Evolutionary conservation across 1,140 invertebrate species (phyloP).

Genomic region (Drosophila nikananu): DNA sequence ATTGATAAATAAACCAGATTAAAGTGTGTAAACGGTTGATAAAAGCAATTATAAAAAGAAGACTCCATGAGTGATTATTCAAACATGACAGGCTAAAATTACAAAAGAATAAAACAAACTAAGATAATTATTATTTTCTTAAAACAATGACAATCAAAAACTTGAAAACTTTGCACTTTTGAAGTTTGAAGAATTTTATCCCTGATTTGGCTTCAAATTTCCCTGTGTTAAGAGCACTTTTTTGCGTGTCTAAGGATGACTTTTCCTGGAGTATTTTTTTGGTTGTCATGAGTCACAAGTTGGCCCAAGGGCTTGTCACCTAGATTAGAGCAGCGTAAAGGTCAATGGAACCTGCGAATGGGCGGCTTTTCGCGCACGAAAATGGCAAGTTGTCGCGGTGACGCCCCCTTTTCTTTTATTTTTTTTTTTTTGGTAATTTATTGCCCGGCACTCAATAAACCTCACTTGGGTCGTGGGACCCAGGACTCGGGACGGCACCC

Average conservation of each 20-base stretch:
- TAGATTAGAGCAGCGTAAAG: conserved; percentile 34
- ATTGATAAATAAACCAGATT: too few relatives aligned
- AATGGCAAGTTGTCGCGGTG: conserved; percentile 51
- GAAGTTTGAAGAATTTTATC: conserved; percentile 4
- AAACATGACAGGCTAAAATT: background rate
- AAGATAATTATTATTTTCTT: background rate
- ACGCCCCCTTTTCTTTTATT: conserved; percentile 40
- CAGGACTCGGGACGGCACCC: conserved; percentile 1
- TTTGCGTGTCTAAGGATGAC: conserved; percentile 3
- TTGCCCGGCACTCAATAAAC: conserved; percentile 70
- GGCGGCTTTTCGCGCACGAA: conserved; percentile 29
- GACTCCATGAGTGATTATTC: background rate
- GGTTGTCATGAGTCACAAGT: conserved; percentile 18
- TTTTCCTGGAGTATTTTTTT: conserved; percentile 6
- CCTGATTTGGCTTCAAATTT: background rate
- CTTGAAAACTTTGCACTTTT: background rate
- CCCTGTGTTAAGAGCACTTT: background rate
- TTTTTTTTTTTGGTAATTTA: conserved; percentile 63
- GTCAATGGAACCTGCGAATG: conserved; percentile 51
- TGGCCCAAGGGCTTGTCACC: conserved; percentile 31
- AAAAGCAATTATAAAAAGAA: background rate
- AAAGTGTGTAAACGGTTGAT: too few relatives aligned
- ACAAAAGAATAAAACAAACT: background rate
- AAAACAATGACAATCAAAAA: conserved; percentile 2
- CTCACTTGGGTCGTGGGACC: conserved; percentile 26